phyloP scores from a whole-genome alignment of 2,888 invertebrate species.

The Furcula furcula region DNA sequence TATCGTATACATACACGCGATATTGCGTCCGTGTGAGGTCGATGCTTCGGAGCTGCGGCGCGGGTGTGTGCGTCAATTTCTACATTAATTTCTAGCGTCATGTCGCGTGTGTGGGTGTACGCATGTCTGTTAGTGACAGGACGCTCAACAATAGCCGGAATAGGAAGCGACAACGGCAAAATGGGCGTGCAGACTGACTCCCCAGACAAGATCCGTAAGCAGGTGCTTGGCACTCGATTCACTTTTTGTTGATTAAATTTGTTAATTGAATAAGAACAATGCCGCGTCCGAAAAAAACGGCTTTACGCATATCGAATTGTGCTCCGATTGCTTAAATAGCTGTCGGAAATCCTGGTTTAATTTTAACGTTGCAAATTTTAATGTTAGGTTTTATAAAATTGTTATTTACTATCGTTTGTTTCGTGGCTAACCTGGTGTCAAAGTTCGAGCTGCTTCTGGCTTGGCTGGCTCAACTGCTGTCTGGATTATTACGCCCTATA shows the following conservation, averaged over 20 bases:
- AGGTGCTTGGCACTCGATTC: slow-evolving; percentile 56
- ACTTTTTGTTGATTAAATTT: slow-evolving; percentile 52
- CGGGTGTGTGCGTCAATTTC: slow-evolving; percentile 24
- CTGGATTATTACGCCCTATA: no score
- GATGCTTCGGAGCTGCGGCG: slow-evolving; percentile 7
- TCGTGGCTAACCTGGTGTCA: no score
- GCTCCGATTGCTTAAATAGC: slow-evolving; percentile 42
- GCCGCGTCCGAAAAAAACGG: slow-evolving; percentile 39
- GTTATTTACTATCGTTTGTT: no score
- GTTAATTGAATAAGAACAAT: slow-evolving; percentile 53
- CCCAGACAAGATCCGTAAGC: slow-evolving; percentile 68
- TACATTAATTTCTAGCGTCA: slow-evolving; percentile 31
- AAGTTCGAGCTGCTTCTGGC: no score
- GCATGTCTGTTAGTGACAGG: slow-evolving; percentile 62
- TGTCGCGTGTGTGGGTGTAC: slow-evolving; percentile 43
- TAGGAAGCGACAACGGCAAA: slow-evolving; percentile 73
- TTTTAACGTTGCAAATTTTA: no score
- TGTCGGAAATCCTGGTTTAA: slow-evolving; percentile 72
- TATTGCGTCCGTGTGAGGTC: slow-evolving; percentile 24
- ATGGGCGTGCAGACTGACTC: slow-evolving; percentile 61
- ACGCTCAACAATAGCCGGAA: slow-evolving; percentile 79
- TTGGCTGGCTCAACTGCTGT: no score
- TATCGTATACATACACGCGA: slow-evolving; percentile 9
- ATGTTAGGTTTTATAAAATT: no score
- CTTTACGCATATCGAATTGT: slow-evolving; percentile 52